A percentile compares a stretch with the other conserved stretches of the same genome.
phyloP scores from a whole-genome alignment of 1,140 invertebrate species.

The Archegozetes longisetosus region DNA sequence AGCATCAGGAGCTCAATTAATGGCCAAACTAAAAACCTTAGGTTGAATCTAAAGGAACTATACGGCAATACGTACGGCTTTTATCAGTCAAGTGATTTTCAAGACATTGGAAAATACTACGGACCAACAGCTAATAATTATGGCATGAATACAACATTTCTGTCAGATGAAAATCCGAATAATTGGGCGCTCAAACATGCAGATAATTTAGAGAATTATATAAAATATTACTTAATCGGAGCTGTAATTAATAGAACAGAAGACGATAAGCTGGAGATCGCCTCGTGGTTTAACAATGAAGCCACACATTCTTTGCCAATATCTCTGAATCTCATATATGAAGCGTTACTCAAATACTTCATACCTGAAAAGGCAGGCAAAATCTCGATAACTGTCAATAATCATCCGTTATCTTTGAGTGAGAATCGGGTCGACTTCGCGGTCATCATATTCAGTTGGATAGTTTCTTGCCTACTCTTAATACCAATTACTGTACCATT shows the following conservation, averaged over 20 bases:
- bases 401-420: not conserved
- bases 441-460: not conserved
- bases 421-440: not conserved
- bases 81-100: not conserved
- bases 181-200: not conserved
- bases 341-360: not conserved
- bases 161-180: not conserved
- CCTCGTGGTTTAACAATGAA: constrained; percentile 19
- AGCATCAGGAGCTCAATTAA: not conserved
- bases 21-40: not conserved
- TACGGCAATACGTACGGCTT: constrained; percentile 17
- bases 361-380: not conserved
- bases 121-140: not conserved
- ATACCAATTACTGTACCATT: constrained; percentile 20
- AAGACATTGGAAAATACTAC: not conserved
- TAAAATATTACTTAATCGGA: not conserved
- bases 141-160: not conserved
- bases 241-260: not conserved
- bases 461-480: constrained; percentile 6
- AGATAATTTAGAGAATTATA: not conserved
- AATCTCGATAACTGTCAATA: not conserved
- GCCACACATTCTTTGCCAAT: constrained; percentile 13
- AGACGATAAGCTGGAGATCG: not conserved
- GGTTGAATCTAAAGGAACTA: constrained; percentile 10
- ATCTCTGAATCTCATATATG: not conserved